Evolutionary conservation across 2,113 vertebrate species (phyloP).

Genomic region (Neotoma lepida): DNA sequence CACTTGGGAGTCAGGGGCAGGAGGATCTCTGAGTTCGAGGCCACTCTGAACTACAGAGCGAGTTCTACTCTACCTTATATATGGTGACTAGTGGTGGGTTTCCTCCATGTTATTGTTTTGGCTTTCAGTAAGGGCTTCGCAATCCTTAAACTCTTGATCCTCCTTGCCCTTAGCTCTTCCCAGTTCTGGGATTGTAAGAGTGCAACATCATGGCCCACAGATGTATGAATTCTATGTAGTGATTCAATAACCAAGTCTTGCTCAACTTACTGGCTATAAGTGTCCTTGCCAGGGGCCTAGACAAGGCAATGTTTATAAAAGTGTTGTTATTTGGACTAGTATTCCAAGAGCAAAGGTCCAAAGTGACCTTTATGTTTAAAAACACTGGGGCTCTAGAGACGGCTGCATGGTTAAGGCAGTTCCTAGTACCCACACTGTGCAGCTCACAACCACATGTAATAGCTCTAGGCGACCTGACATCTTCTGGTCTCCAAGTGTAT

Average conservation of each 20-base stretch:
- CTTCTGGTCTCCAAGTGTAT: background rate
- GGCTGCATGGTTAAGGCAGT: background rate
- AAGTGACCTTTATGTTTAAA: slow-evolving; percentile 32
- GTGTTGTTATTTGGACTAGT: background rate
- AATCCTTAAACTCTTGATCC: background rate
- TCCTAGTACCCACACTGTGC: background rate
- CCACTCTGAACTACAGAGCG: no score
- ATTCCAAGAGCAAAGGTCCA: slow-evolving; percentile 34
- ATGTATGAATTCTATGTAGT: background rate
- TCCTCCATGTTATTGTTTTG: background rate
- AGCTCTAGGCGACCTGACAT: background rate
- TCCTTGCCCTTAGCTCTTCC: background rate
- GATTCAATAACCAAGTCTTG: slow-evolving; percentile 22
- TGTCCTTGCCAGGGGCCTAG: background rate
- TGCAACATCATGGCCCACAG: background rate
- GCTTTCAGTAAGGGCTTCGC: background rate
- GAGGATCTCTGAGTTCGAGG: no score
- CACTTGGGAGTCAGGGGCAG: no score
- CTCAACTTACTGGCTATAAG: slow-evolving; percentile 1
- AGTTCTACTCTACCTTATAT: background rate
- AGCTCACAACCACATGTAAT: background rate
- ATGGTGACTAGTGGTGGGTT: background rate
- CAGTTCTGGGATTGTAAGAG: background rate
- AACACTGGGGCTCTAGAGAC: background rate
- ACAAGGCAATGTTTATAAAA: slow-evolving; percentile 11